Evolutionary conservation across 2,113 vertebrate genomes (phyloP).

Genomic region (Aegotheles bennettii): DNA sequence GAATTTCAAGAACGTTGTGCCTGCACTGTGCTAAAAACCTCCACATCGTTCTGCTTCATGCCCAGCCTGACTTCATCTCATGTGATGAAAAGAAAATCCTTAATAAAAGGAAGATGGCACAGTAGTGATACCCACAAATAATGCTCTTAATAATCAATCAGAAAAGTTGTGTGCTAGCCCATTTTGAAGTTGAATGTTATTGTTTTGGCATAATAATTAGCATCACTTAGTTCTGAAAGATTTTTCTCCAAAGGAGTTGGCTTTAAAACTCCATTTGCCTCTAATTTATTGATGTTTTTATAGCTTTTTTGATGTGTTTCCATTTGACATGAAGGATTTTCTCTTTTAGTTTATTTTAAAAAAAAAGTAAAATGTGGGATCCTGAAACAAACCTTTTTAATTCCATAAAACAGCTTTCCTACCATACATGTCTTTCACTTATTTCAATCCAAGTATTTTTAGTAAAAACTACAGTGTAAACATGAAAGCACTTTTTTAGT

Average conservation of each 20-base stretch:
- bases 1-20: neutral
- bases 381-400: neutral
- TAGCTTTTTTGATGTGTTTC: neutral
- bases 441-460: slow-evolving; percentile 15
- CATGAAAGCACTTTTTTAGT: neutral
- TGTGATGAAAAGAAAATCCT: neutral
- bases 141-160: neutral
- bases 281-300: neutral
- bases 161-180: neutral
- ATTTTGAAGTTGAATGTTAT: neutral
- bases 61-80: neutral
- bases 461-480: slow-evolving; percentile 13
- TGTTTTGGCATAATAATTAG: neutral
- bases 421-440: neutral
- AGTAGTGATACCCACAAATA: neutral
- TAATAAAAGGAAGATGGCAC: neutral
- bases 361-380: neutral
- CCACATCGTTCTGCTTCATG: neutral
- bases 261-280: neutral
- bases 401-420: neutral
- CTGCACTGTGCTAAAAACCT: neutral
- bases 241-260: neutral
- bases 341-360: neutral
- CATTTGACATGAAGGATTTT: neutral
- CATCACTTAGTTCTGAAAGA: neutral